Percentiles rank a stretch among this genome's conserved stretches.
Conservation (phyloP, 2,113 vertebrate genomes). For the Chloropsis cyanopogon region DNA sequence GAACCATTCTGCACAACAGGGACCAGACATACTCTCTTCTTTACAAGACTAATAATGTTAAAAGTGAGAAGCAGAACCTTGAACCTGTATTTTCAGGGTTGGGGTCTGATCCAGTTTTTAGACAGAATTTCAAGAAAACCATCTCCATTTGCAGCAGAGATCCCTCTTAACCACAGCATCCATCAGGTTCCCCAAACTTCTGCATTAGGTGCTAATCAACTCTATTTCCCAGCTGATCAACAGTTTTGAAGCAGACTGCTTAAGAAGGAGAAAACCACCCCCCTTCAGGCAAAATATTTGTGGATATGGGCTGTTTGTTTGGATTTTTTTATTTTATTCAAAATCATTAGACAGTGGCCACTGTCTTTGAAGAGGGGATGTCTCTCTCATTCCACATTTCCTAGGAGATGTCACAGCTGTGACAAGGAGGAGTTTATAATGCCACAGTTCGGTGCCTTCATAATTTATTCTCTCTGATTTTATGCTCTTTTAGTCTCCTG, state of each 20-base stretch:
- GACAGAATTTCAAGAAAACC: background rate
- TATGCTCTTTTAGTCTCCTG: slow-evolving; percentile 82
- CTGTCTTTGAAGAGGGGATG: slow-evolving; percentile 72
- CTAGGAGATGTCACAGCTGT: slow-evolving; percentile 77
- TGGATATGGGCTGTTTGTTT: background rate
- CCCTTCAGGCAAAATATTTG: background rate
- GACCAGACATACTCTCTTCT: background rate
- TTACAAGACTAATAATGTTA: background rate
- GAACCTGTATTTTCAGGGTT: background rate
- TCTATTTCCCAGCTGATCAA: background rate
- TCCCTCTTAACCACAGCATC: background rate
- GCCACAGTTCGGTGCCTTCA: slow-evolving; percentile 81
- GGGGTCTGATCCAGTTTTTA: background rate
- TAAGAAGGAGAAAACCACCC: background rate
- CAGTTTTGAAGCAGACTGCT: background rate
- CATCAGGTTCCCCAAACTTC: background rate
- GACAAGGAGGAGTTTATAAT: slow-evolving; percentile 78
- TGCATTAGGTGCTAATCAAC: background rate
- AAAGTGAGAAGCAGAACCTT: background rate
- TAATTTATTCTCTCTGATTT: slow-evolving; percentile 89
- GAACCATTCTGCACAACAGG: background rate
- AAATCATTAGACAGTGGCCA: slow-evolving; percentile 52
- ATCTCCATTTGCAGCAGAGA: background rate
- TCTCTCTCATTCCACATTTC: slow-evolving; percentile 75
- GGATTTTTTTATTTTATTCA: slow-evolving; percentile 29